These are phyloP conservation scores for Lerista edwardsae DNA, from an alignment of 2,797 vertebrate species.

Conservation along the genomic window DNA sequence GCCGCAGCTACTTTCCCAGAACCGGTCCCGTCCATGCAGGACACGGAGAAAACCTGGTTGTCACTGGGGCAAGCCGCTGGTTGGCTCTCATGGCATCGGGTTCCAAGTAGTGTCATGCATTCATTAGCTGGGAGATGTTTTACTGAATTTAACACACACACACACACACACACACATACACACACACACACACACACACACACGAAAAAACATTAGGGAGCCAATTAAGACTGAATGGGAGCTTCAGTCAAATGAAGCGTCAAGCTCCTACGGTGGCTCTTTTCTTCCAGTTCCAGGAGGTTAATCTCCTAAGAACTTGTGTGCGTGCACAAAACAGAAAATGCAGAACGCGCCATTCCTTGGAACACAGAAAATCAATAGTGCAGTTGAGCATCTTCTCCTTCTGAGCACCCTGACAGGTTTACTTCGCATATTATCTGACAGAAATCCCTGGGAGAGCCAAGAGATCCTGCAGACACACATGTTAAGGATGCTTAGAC, in stretches of 20 bases:
- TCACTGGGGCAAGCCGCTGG: neutral
- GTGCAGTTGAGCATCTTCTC: constrained; percentile 2
- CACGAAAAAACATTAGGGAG: constrained; percentile 32
- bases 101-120: neutral
- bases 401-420: constrained; percentile 23
- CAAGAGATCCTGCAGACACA: constrained; percentile 20
- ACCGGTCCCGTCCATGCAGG: neutral
- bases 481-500: neutral
- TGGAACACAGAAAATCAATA: constrained; percentile 43
- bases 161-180: neutral
- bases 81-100: neutral
- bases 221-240: constrained; percentile 36
- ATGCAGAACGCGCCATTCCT: constrained; percentile 19
- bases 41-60: no score
- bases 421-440: constrained; percentile 41
- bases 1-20: no score
- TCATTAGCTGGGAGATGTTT: neutral
- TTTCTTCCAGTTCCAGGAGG: no score
- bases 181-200: constrained; percentile 1
- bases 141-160: constrained; percentile 36
- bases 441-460: constrained; percentile 7
- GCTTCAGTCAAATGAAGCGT: neutral
- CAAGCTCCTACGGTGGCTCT: neutral
- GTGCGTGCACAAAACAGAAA: constrained; percentile 27
- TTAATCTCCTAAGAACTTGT: constrained; percentile 16